Base-by-base conservation (phyloP, 2,113 vertebrate genomes). In the Lophura nycthemera region DNA sequence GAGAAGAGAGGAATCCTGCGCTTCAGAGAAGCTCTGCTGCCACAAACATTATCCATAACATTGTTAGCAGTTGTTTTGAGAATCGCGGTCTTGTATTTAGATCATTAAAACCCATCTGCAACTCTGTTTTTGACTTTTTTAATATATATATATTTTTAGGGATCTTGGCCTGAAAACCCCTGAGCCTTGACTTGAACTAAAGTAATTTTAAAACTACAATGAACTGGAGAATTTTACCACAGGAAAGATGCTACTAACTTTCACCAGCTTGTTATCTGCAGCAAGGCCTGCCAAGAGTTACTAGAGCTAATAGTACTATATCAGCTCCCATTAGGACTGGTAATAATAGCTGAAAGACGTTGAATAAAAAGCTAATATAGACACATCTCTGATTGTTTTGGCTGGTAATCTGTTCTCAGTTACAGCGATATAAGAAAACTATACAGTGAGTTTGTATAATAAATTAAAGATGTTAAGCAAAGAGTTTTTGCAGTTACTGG, bases 351-450 rank as follows among this genome's bases (percentile, higher is more conserved):
- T 56, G 60, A 59, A 90, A 93, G 80, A 75, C 27, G 43, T 4
- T 78, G 50, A 45, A 30, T 47, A 78, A 78, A 71, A 96, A 38
- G 42, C 83, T 92, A 74, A 72, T 83, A 42, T 18, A 82, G 86
- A 74, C 80, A 86, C 50, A 91, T 77, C 48, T 90, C 50, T 80
- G 67, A 89, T 73, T 59, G 32, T 21, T 86, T 32, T 52, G 21
- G 27, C 40, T 93, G 69, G 89, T 94, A 86, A 65, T 60, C 75
- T 83, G 38, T 81, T 88, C 66, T 88, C 52, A 69, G 48, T 42
- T 43, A 74, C 21, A 87, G 70, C 8, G 64, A 38, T 0, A 88
- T 40, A 64, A 81, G 43, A 32, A 92, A 92, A n/a, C 34, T 56
- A 29, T 69, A 57, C 9, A 61, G 78, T 29, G 27, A 65, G 84